Conservation (phyloP, 1,140 invertebrate genomes). For the Diorhabda sublineata region DNA sequence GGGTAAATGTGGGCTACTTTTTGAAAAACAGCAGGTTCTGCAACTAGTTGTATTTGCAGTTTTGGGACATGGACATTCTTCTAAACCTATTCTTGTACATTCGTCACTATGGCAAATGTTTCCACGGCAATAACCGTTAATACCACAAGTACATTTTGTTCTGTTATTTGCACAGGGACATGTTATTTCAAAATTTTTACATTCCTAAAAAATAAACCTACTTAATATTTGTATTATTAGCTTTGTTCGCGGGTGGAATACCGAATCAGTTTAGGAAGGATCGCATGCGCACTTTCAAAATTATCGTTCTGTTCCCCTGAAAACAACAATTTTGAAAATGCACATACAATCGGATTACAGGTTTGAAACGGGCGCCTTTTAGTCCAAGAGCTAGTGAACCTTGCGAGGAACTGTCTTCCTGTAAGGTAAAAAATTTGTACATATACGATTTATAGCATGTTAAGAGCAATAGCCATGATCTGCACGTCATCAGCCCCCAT, state of each 20-base stretch:
- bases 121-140: constrained; percentile 25
- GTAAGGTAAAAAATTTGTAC: no score
- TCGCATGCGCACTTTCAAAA: background rate
- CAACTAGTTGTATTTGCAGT: constrained; percentile 9
- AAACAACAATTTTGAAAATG: background rate
- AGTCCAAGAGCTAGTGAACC: no score
- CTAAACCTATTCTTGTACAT: constrained; percentile 28
- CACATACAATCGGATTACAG: no score
- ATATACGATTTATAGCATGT: no score
- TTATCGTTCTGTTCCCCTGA: background rate
- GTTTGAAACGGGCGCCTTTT: no score
- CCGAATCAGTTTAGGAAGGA: constrained; percentile 8
- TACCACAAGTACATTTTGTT: constrained; percentile 26
- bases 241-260: background rate
- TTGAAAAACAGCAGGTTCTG: constrained; percentile 27
- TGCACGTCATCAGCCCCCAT: no score
- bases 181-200: constrained; percentile 24
- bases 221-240: constrained; percentile 3
- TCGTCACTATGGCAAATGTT: constrained; percentile 31
- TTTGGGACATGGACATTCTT: constrained; percentile 27
- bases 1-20: background rate
- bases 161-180: constrained; percentile 26
- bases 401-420: no score
- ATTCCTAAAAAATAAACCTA: constrained; percentile 23
- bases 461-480: no score